Evolutionary conservation across 2,888 invertebrate species (phyloP), one percentile per base, ranked within the genome.

Genomic region (Mythimna albipuncta): DNA sequence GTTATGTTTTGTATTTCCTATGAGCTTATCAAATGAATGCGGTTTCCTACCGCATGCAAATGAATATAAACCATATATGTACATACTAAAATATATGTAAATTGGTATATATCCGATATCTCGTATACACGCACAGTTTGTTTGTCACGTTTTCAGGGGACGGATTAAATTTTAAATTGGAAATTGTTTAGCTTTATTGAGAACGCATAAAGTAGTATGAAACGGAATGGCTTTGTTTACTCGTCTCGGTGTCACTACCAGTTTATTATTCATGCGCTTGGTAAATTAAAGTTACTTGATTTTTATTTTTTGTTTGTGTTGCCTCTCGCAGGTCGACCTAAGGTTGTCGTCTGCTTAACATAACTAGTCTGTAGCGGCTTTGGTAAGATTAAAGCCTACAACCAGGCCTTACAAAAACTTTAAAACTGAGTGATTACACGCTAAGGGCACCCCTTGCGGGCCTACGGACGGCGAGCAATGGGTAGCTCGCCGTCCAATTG

Each of bases 141-240:
- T 83, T 80, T 85, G 86, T 79, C 84, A 84, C 75, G 77, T 81
- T 84, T 77, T 58, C 61, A 55, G 55, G 38, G 68, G 54, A 52
- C 47, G 73, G 75, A 79, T 79, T 82, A 85, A 79, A 85, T 85
- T 83, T 79, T 72, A 81, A 83, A 85, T 86, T 86, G 81, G 76
- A 79, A 81, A 85, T 84, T 78, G 72, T 82, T 85, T 81, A 82
- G 77, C 75, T 82, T 70, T 81, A 85, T 84, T 84, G 83, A 70
- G 85, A 82, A 74, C 78, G 64, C 65, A 85, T 84, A 81, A 83
- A 83, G 67, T 73, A 70, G 64, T 74, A 83, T 83, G 81, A 82
- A 87, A 79, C 67, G 70, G 67, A 84, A 87, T 83, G 68, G 81
- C 67, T 69, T 80, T 88, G 86, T 88, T 89, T 89, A 86, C 85